These are phyloP conservation scores for Thunnus albacares DNA, from an alignment of 2,797 vertebrate species.

Conservation along the genomic window DNA sequence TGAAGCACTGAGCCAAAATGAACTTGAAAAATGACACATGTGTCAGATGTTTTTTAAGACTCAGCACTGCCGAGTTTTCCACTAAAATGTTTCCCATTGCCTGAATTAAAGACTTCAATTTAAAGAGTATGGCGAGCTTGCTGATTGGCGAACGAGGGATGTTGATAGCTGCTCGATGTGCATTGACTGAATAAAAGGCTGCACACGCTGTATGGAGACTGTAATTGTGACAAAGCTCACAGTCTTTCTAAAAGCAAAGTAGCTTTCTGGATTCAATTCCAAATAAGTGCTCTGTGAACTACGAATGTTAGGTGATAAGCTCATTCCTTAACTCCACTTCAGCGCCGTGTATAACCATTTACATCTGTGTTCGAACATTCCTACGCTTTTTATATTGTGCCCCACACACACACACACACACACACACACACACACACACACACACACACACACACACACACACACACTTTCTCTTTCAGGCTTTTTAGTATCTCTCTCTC, in stretches of 20 bases:
- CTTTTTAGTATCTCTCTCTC: no score
- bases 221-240: constrained; percentile 14
- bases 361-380: constrained; percentile 52
- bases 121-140: constrained; percentile 29
- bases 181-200: constrained; percentile 24
- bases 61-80: constrained; percentile 52
- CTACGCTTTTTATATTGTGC: constrained; percentile 16
- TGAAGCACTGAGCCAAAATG: constrained; percentile 21
- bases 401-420: background rate
- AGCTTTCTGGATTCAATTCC: constrained; percentile 39
- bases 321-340: constrained; percentile 50
- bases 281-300: constrained; percentile 22
- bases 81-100: constrained; percentile 49
- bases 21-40: constrained; percentile 60
- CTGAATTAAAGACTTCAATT: constrained; percentile 44
- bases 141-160: constrained; percentile 19
- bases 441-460: no score
- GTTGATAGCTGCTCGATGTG: constrained; percentile 8
- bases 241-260: constrained; percentile 35
- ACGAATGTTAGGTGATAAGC: constrained; percentile 35
- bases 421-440: background rate
- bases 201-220: constrained; percentile 7
- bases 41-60: constrained; percentile 50
- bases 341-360: constrained; percentile 24
- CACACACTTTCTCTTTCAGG: background rate